A percentile compares a stretch with the other conserved stretches of the same genome.
Evolutionary conservation across 2,888 invertebrate genomes (phyloP).

Genomic region (Embidobia sp.): DNA sequence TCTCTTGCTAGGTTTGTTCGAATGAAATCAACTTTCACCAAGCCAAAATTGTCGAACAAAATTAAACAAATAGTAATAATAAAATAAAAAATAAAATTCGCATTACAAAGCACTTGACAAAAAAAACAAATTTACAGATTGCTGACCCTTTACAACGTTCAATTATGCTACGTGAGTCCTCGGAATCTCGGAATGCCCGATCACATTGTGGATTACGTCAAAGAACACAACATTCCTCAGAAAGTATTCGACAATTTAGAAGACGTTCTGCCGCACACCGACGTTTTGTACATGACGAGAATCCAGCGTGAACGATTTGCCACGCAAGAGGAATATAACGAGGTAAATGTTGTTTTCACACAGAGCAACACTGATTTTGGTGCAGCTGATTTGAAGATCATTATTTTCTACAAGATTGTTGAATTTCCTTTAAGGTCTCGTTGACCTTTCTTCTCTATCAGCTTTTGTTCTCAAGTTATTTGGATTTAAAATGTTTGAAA

Average conservation of each 20-base stretch:
- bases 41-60: too few relatives aligned
- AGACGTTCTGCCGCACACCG: conserved; percentile 94
- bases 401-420: too few relatives aligned
- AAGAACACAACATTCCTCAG: conserved; percentile 90
- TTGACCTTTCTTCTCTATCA: too few relatives aligned
- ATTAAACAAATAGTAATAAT: too few relatives aligned
- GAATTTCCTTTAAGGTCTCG: too few relatives aligned
- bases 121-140: too few relatives aligned
- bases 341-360: conserved; percentile 86
- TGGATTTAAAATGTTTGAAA: too few relatives aligned
- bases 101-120: too few relatives aligned
- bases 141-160: conserved; percentile 96
- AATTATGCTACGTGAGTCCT: conserved; percentile 95
- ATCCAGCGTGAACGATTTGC: conserved; percentile 97
- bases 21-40: too few relatives aligned
- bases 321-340: conserved; percentile 91
- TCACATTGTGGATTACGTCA: conserved; percentile 90
- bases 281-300: conserved; percentile 99
- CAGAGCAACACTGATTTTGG: too few relatives aligned
- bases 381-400: too few relatives aligned
- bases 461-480: too few relatives aligned
- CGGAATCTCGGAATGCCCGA: conserved; percentile 94
- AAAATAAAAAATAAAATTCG: neutral
- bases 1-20: conserved; percentile 91
- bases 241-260: conserved; percentile 88